phyloP scores from a whole-genome alignment of 2,797 vertebrate genomes.

The Pogoniulus pusillus region DNA sequence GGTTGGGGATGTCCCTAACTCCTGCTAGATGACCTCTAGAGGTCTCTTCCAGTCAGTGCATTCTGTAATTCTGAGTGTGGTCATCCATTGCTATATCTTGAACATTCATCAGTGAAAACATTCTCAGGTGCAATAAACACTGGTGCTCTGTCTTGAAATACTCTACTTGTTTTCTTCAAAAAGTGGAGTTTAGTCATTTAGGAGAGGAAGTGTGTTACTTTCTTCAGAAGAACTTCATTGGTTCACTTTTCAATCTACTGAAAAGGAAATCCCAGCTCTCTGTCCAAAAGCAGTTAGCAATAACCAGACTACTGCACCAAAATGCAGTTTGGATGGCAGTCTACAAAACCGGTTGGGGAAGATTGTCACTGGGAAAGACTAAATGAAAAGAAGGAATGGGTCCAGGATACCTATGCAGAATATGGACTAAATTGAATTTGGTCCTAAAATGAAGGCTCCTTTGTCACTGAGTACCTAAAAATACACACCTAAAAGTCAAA shows the following conservation, averaged over 20 bases:
- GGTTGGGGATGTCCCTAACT: too few relatives aligned
- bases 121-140: not conserved
- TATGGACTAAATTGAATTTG: not conserved
- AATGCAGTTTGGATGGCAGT: too few relatives aligned
- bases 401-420: not conserved
- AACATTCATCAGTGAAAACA: not conserved
- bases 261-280: not conserved
- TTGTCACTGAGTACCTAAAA: not conserved
- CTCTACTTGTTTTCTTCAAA: not conserved
- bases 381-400: not conserved
- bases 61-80: not conserved
- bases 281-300: not conserved
- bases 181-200: not conserved
- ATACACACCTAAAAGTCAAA: not conserved
- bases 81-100: not conserved
- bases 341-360: not conserved
- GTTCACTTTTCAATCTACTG: not conserved
- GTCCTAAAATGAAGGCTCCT: not conserved
- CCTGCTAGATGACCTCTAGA: too few relatives aligned
- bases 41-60: too few relatives aligned
- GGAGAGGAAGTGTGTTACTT: not conserved
- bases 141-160: not conserved
- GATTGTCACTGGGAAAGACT: not conserved
- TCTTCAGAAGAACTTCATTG: not conserved
- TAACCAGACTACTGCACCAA: not conserved